Percentiles rank a stretch among this genome's conserved stretches.
Conservation (phyloP, 1,140 invertebrate genomes). For the Colletes latitarsis region DNA sequence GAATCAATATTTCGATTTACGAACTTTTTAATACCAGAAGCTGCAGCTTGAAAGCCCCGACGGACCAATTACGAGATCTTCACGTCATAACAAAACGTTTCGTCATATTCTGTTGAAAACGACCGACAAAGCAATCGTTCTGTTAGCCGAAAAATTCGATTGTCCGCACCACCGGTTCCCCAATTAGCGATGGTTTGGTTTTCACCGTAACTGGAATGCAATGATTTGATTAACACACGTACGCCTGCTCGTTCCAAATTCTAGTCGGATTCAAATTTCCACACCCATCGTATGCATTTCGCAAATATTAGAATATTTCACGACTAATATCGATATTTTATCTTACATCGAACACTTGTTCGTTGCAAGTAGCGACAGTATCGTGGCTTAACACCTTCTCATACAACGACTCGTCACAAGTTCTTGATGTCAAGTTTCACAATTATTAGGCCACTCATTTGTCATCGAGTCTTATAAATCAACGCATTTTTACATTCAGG, state of each 20-base stretch:
- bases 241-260: background rate
- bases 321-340: background rate
- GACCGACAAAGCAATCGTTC: constrained; percentile 23
- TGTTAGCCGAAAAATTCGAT: constrained; percentile 31
- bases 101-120: constrained; percentile 24
- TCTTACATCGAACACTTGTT: background rate
- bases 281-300: too few relatives aligned
- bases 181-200: constrained; percentile 23
- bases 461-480: too few relatives aligned
- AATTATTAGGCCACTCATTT: too few relatives aligned
- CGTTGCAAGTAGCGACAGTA: too few relatives aligned
- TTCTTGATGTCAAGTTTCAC: too few relatives aligned
- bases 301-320: background rate
- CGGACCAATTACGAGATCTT: constrained; percentile 35
- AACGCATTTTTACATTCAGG: too few relatives aligned
- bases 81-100: constrained; percentile 20
- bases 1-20: background rate
- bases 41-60: background rate
- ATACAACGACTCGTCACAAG: too few relatives aligned
- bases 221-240: constrained; percentile 26
- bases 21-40: constrained; percentile 2
- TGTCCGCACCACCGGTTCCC: constrained; percentile 6
- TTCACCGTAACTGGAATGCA: background rate
- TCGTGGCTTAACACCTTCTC: too few relatives aligned
- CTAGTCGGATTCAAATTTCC: background rate